A percentile compares a stretch with the other conserved stretches of the same genome.
These are phyloP conservation scores for Venturia canescens DNA, from an alignment of 1,140 invertebrate species.

Conservation along the genomic window DNA sequence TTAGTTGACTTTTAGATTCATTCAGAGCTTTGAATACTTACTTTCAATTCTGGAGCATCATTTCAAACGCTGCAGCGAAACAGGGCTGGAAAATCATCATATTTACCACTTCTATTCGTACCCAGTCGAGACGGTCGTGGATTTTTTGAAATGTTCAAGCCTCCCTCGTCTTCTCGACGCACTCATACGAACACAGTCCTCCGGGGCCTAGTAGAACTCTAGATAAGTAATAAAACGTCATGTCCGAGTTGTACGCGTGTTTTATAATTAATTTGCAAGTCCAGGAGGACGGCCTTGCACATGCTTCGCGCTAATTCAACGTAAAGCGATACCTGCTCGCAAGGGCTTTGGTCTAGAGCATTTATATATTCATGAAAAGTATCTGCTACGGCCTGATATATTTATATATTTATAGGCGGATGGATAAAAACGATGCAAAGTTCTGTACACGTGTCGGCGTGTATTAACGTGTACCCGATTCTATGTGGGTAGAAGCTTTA, in stretches of 20 bases:
- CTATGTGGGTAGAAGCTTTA: conserved; percentile 5
- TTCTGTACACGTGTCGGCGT: not conserved
- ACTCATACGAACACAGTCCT: too few relatives aligned
- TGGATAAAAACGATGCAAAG: not conserved
- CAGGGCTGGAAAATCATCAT: too few relatives aligned
- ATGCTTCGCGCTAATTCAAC: not conserved
- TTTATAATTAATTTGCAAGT: conserved; percentile 15
- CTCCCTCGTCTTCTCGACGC: too few relatives aligned
- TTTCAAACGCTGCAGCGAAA: too few relatives aligned
- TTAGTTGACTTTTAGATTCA: too few relatives aligned
- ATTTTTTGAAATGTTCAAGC: too few relatives aligned
- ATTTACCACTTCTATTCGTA: too few relatives aligned
- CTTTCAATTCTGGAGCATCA: too few relatives aligned
- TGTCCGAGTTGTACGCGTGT: not conserved
- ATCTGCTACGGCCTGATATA: not conserved
- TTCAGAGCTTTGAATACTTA: too few relatives aligned
- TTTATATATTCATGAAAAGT: conserved; percentile 1
- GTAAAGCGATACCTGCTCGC: not conserved
- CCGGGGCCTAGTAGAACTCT: too few relatives aligned
- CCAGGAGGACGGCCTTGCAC: not conserved
- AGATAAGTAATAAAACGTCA: not conserved
- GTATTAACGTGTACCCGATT: conserved; percentile 5
- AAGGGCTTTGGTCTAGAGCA: not conserved
- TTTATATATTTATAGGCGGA: not conserved
- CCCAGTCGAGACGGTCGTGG: too few relatives aligned